Conservation (phyloP, 2,797 vertebrate species). For the Holocentrus rufus region DNA sequence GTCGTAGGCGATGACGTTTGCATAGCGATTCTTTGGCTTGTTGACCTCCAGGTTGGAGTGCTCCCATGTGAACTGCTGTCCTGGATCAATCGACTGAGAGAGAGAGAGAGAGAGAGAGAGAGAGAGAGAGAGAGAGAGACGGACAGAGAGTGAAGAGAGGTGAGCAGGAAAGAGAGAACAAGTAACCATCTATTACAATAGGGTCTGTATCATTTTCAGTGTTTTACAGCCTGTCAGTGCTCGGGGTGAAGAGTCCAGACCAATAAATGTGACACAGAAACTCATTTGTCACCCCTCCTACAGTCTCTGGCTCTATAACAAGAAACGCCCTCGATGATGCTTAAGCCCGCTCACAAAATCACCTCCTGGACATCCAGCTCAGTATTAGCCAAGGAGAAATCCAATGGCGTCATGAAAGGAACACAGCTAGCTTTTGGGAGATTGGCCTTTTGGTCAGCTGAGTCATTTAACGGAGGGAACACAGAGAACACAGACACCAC, state of each 20-base stretch:
- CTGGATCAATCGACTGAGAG: conserved; percentile 91
- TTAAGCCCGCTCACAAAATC: conserved; percentile 13
- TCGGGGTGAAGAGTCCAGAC: conserved; percentile 1
- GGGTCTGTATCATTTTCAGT: background rate
- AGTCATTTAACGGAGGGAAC: too few relatives aligned
- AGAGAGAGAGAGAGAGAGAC: background rate
- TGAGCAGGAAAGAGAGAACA: background rate
- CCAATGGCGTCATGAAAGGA: conserved; percentile 8
- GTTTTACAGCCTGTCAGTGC: conserved; percentile 19
- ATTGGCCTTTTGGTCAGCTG: background rate
- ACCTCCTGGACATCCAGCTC: background rate
- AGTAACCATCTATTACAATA: conserved; percentile 10
- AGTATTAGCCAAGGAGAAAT: conserved; percentile 3
- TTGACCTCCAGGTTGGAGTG: conserved; percentile 98
- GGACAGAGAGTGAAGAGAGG: background rate
- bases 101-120: conserved; percentile 21
- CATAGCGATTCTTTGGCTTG: conserved; percentile 98
- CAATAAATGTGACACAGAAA: conserved; percentile 14
- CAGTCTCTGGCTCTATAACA: conserved; percentile 18
- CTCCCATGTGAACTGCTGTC: conserved; percentile 98
- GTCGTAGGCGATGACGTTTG: conserved; percentile 97
- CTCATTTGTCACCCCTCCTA: conserved; percentile 4
- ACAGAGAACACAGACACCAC: too few relatives aligned
- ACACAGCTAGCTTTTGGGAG: background rate
- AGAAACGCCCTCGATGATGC: conserved; percentile 28